Base-by-base conservation (phyloP, 2,113 vertebrate species). In the Enhydra lutris region DNA sequence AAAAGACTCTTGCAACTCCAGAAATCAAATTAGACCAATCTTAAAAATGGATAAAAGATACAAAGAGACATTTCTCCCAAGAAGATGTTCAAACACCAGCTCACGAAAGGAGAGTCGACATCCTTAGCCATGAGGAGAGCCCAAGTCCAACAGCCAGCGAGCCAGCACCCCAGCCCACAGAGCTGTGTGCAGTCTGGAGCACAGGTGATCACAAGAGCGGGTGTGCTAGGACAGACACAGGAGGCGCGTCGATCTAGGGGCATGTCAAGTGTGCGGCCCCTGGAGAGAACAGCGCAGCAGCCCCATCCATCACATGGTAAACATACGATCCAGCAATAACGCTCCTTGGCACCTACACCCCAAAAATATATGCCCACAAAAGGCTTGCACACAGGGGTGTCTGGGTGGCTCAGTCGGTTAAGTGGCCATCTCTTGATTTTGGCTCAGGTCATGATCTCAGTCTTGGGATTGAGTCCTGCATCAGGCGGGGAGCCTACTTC, bases 141-240 rank as follows among this genome's bases (percentile, higher is more conserved):
- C 8, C 47, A 92, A 71, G 39, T 34, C 26, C 45, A 73, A 18
- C 63, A n/a, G n/a, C n/a, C 55, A 18, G 26, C 6, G 7, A 26
- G 5, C 23, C 3, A 20, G 3, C 14, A 15, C 29, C 26, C 17
- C 39, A n/a, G 13, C 23, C 63, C n/a, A 55, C 47, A 0, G 15
- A 17, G 36, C 4, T n/a, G 26, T 34, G 47, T 24, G 21, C 18
- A n/a, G 34, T 73, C 36, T 20, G 45, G 23, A 92, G 1, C 23
- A 21, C 4, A 52, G 74, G 47, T 8, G 36, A 52, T 21, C 47
- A 6, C 10, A 36, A 65, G 34, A 26, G 50, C n/a, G 57, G 6
- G 3, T 23, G 24, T 59, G 31, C 57, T 12, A 4, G 8, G 34
- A 59, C 36, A 1, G 23, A 74, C 36, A 26, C 11, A 26, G 39